Evolutionary conservation across 2,113 vertebrate genomes (phyloP).

Genomic region (Labrus mixtus): DNA sequence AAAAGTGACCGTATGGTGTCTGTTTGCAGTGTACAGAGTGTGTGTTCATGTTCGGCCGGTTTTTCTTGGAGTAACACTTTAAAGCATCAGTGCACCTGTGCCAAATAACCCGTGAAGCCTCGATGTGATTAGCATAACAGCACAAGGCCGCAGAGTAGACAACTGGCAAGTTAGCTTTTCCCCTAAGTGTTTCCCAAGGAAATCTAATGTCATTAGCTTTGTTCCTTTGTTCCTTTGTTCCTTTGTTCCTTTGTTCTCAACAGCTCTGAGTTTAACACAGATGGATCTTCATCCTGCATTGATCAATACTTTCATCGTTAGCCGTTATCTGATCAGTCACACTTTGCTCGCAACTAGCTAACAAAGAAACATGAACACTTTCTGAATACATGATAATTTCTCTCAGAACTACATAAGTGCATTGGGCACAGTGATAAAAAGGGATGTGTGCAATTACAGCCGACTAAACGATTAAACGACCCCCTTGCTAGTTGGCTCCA

Average conservation of each 20-base stretch:
- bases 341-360: no score
- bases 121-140: conserved; percentile 17
- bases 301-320: not conserved
- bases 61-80: conserved; percentile 17
- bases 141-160: not conserved
- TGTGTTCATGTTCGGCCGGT: conserved; percentile 40
- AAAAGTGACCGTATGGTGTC: conserved; percentile 42
- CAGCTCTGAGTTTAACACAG: not conserved
- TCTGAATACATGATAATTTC: no score
- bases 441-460: no score
- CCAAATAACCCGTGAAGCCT: conserved; percentile 37
- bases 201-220: not conserved
- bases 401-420: no score
- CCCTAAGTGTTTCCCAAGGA: not conserved
- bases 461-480: no score
- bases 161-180: not conserved
- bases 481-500: no score
- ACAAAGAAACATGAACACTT: no score
- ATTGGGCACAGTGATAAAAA: no score
- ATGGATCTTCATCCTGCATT: conserved; percentile 5
- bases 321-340: not conserved
- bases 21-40: conserved; percentile 41
- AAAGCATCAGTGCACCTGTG: conserved; percentile 28
- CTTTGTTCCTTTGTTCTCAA: conserved; percentile 4
- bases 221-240: conserved; percentile 16